Percentiles rank a stretch among this genome's conserved stretches.
Evolutionary conservation across 1,140 invertebrate genomes (phyloP).

Genomic region (Anthonomus grandis): DNA sequence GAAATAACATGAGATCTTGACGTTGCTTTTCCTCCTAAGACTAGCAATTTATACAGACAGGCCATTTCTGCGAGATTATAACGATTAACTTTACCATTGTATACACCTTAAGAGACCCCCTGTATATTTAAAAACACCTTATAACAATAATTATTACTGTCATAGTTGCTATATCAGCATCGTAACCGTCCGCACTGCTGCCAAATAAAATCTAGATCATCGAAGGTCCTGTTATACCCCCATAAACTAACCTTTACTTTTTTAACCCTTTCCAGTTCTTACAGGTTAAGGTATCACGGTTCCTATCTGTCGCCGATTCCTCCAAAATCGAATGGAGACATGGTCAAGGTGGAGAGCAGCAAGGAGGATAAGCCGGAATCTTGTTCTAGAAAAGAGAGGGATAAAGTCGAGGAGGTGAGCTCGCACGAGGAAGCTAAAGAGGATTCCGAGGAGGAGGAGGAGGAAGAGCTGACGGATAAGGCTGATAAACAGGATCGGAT

Average conservation of each 20-base stretch:
- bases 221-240: constrained; percentile 9
- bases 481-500: constrained; percentile 11
- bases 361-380: constrained; percentile 16
- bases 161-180: too few relatives aligned
- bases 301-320: constrained; percentile 38
- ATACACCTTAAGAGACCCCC: too few relatives aligned
- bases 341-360: constrained; percentile 27
- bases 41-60: too few relatives aligned
- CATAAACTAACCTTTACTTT: constrained; percentile 5
- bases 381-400: too few relatives aligned
- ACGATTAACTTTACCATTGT: too few relatives aligned
- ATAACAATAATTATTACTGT: too few relatives aligned
- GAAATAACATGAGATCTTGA: too few relatives aligned
- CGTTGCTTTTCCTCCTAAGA: too few relatives aligned
- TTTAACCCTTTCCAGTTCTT: constrained; percentile 30
- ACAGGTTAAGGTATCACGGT: constrained; percentile 45
- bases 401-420: neutral
- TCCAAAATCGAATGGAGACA: constrained; percentile 40
- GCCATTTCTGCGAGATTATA: too few relatives aligned
- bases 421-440: too few relatives aligned
- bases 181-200: too few relatives aligned
- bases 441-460: constrained; percentile 4
- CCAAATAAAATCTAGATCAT: neutral
- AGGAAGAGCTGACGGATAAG: constrained; percentile 6
- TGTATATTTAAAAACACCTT: too few relatives aligned